A percentile compares a stretch with the other conserved stretches of the same genome.
These are phyloP conservation scores for Tetropium fuscum DNA, from an alignment of 2,888 invertebrate genomes.

Conservation along the genomic window DNA sequence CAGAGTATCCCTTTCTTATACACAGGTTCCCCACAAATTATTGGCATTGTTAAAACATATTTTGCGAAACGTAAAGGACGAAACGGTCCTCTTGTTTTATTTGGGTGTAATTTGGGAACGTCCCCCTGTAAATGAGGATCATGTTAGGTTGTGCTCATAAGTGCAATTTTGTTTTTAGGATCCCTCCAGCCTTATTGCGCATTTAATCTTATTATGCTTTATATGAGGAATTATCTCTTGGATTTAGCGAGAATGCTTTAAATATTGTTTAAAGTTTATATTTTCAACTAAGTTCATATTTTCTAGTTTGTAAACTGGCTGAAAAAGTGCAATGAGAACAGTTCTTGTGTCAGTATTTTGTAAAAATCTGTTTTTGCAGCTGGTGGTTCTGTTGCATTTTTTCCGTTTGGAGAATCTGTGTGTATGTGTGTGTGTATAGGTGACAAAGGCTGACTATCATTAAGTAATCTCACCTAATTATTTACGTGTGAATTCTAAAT, in stretches of 20 bases:
- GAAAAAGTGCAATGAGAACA: slow-evolving; percentile 10
- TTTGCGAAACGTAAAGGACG: no score
- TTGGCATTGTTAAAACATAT: no score
- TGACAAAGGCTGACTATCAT: slow-evolving; percentile 38
- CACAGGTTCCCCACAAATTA: no score
- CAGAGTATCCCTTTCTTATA: no score
- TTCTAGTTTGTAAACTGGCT: slow-evolving; percentile 15
- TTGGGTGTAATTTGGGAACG: slow-evolving; percentile 1
- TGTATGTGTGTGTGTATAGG: no score
- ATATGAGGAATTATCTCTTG: neutral
- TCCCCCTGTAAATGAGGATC: neutral
- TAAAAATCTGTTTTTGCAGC: no score
- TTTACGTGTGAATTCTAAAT: slow-evolving; percentile 29
- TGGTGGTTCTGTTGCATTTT: no score
- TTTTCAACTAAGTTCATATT: slow-evolving; percentile 15
- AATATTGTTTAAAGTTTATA: neutral
- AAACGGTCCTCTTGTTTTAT: no score
- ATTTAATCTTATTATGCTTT: neutral
- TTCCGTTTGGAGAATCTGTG: no score
- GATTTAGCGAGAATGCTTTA: slow-evolving; percentile 4
- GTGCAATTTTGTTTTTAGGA: slow-evolving; percentile 17
- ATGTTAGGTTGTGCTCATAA: slow-evolving; percentile 6
- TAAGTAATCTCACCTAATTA: slow-evolving; percentile 31
- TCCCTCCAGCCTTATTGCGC: slow-evolving; percentile 6
- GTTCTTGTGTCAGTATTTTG: slow-evolving; percentile 23